Base-by-base conservation (phyloP, 2,113 vertebrate species). In the Heliornis fulica region DNA sequence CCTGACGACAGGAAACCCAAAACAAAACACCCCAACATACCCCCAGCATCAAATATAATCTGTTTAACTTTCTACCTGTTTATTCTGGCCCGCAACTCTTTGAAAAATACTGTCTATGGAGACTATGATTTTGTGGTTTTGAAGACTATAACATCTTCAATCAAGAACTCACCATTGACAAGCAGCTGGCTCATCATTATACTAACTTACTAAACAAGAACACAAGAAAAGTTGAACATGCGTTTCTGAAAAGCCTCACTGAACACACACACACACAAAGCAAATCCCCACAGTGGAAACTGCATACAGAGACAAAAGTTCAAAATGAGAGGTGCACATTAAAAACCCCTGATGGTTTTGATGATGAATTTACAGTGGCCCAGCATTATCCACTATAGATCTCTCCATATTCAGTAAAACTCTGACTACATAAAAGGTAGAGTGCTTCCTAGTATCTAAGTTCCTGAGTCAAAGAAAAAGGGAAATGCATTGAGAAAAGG, bases 381-480 rank as follows among this genome's bases (percentile, higher is more conserved):
- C 65, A 85, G 63, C 66, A 83, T 70, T 86, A 86, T 25, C 51
- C 26, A 74, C 78, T 32, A 71, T 0, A 82, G n/a, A 57, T 43
- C 60, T 48, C 40, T 40, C 87, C 64, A 76, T 28, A 90, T n/a
- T 61, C 89, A 94, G 66, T 83, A 76, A 93, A 92, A 92, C 6
- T 21, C 53, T 70, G 56, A 54, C 70, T 89, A 95, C 66, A 90
- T 77, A 70, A 95, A 96, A 90, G 75, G 38, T 65, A 93, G 66
- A 54, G 23, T 71, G 50, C 36, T 93, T 90, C 43, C 66, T 87
- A 66, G 63, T n/a, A 59, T 59, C 82, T 93, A 75, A 43, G 79
- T 15, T 79, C 51, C 64, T 4, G 13, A 95, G 71, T 80, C 63
- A 93, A 95, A 97, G 70, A 32, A 87, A 91, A 96, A 91, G 89